Evolutionary conservation across 2,797 vertebrate species (phyloP), one percentile per base, ranked within the genome.

Genomic region (Basileuterus tristriatus): DNA sequence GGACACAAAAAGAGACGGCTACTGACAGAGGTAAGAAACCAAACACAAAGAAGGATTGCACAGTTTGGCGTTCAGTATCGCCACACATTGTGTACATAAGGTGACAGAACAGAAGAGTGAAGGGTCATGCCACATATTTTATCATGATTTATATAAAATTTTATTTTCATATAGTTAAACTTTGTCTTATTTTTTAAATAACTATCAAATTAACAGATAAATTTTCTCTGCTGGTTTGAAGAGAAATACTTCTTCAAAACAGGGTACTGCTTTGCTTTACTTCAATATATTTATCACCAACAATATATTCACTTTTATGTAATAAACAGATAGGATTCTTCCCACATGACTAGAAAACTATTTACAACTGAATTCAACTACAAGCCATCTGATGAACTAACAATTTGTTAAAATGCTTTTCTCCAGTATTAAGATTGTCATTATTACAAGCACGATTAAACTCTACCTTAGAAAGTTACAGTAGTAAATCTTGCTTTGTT

Each of bases 71-170:
- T 77, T 87, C 44, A 17, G 64, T 6, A 53, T 50, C 1, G 4
- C 37, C 32, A 50, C 21, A 36, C 0, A 0, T 8, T 22, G 16
- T 9, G 26, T 29, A 39, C 3, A 14, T 2, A 30, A 83, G 9
- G 30, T 78, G 52, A 55, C 39, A 15, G 20, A 69, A 68, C 15
- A 34, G 37, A 62, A 69, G 20, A 67, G 53, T n/a, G 59, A 36
- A 23, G 6, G 26, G 21, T 39, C 2, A 0, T 82, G 67, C 55
- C 46, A 44, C 16, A 1, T 36, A 32, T 34, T 86, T 53, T n/a
- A 55, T 47, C 2, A 4, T 18, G 14, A 64, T 21, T 11, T 30
- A 67, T 32, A 80, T 1, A 64, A 32, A 64, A 17, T 60, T 86
- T 46, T 32, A 9, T 88, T 87, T 37, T 68, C 17, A 30, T 47